These are phyloP conservation scores for Drosophila equinoxialis DNA, from an alignment of 1,140 invertebrate species.

Conservation along the genomic window DNA sequence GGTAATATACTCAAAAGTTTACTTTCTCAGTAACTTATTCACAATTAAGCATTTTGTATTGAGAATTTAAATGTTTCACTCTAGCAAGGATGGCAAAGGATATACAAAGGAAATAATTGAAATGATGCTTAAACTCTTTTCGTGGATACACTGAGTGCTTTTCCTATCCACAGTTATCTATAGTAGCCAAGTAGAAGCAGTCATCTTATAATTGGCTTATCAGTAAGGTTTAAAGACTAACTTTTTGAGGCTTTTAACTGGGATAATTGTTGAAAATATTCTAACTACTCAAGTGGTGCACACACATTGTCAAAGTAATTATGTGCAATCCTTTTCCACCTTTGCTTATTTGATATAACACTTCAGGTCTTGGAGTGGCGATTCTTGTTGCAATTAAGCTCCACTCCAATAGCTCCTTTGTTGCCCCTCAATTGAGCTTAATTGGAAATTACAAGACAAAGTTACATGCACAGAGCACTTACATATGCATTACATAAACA, in stretches of 20 bases:
- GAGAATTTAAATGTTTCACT: background rate
- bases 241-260: too few relatives aligned
- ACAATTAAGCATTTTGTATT: background rate
- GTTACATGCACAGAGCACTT: conserved; percentile 38
- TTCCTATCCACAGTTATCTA: too few relatives aligned
- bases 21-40: background rate
- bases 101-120: too few relatives aligned
- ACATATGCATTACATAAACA: conserved; percentile 78
- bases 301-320: conserved; percentile 6
- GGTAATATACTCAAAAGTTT: conserved; percentile 6
- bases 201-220: too few relatives aligned
- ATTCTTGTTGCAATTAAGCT: conserved; percentile 7
- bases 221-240: too few relatives aligned
- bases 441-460: conserved; percentile 69
- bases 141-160: too few relatives aligned
- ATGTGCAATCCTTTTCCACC: background rate
- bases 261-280: too few relatives aligned
- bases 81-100: background rate
- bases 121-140: too few relatives aligned
- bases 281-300: background rate
- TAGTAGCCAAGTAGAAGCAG: too few relatives aligned
- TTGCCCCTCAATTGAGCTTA: conserved; percentile 65
- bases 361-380: background rate
- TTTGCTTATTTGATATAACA: background rate
- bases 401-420: conserved; percentile 5